These are phyloP conservation scores for Zaprionus lineosus DNA, from an alignment of 2,888 invertebrate genomes.

Conservation along the genomic window DNA sequence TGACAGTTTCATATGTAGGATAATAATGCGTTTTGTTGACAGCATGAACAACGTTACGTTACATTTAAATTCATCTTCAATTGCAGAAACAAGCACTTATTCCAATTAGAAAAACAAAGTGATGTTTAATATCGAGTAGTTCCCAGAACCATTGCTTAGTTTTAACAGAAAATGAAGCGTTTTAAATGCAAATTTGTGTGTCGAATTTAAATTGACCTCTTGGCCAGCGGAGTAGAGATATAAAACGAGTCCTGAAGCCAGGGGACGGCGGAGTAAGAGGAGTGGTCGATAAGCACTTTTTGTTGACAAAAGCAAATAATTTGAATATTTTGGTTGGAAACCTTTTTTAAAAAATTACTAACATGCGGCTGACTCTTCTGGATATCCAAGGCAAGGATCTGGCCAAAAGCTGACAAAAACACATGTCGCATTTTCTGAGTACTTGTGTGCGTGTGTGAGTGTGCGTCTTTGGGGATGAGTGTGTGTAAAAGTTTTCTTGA, in stretches of 20 bases:
- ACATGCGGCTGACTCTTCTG: constrained; percentile 30
- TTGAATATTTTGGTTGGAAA: constrained; percentile 39
- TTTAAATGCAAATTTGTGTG: constrained; percentile 39
- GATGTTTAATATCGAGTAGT: neutral
- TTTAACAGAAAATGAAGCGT: constrained; percentile 26
- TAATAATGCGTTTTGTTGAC: no score
- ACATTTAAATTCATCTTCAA: neutral
- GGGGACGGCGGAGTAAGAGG: no score
- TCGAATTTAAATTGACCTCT: constrained; percentile 28
- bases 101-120: no score
- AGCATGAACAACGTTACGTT: no score
- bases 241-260: no score
- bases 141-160: neutral
- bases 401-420: constrained; percentile 64
- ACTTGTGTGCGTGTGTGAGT: no score
- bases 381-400: constrained; percentile 26
- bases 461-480: no score
- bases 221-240: constrained; percentile 20
- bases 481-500: constrained; percentile 59
- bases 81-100: neutral
- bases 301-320: constrained; percentile 42
- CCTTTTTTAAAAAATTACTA: constrained; percentile 11
- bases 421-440: constrained; percentile 74
- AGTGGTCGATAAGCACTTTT: constrained; percentile 23
- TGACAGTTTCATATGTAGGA: no score